These are phyloP conservation scores for Pollenia griseotomentosa DNA, from an alignment of 2,888 invertebrate genomes.

Conservation along the genomic window DNA sequence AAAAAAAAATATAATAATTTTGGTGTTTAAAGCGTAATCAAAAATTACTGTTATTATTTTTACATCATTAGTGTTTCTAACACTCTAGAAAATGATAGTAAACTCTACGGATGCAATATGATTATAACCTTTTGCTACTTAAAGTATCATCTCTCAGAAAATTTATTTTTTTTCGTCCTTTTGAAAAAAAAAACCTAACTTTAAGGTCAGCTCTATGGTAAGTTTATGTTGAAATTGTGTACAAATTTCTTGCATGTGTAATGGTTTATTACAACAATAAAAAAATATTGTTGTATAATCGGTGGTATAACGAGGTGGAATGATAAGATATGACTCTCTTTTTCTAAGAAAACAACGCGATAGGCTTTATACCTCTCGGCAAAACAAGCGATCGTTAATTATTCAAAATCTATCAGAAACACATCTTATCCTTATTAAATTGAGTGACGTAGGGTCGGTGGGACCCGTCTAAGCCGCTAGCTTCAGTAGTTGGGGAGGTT, in stretches of 20 bases:
- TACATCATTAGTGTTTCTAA: background rate
- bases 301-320: no score
- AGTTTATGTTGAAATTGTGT: background rate
- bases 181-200: constrained; percentile 10
- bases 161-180: background rate
- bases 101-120: background rate
- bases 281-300: no score
- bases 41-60: no score
- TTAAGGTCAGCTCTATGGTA: background rate
- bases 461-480: constrained; percentile 23
- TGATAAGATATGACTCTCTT: no score
- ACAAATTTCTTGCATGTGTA: background rate
- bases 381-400: no score
- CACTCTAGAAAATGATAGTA: background rate
- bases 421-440: background rate
- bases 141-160: background rate
- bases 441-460: background rate
- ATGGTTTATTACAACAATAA: no score
- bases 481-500: constrained; percentile 9
- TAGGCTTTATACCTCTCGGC: no score
- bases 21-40: no score
- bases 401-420: no score
- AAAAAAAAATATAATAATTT: no score
- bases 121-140: constrained; percentile 3
- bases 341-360: no score